Evolutionary conservation across 2,888 invertebrate species (phyloP).

Genomic region (Campoplex nolae): DNA sequence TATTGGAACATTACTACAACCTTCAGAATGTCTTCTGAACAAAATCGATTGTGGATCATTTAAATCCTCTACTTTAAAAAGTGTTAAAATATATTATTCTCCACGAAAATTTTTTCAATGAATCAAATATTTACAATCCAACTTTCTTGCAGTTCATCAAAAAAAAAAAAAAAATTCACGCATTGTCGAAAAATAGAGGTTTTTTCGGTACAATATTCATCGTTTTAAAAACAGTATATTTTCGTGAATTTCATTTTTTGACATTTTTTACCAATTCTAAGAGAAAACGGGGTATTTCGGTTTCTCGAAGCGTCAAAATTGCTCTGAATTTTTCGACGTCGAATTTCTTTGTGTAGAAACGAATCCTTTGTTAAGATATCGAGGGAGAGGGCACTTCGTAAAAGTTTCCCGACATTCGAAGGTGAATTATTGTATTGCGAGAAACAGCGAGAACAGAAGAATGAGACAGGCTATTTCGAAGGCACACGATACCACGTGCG

Average conservation of each 20-base stretch:
- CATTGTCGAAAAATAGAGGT: not conserved
- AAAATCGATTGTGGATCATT: not conserved
- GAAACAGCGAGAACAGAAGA: constrained; percentile 27
- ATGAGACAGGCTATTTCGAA: constrained; percentile 10
- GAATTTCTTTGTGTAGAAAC: constrained; percentile 32
- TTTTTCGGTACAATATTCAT: not conserved
- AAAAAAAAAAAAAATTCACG: not conserved
- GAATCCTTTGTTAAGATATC: constrained; percentile 39
- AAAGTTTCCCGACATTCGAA: constrained; percentile 33
- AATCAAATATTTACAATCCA: not conserved
- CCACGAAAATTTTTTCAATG: not conserved
- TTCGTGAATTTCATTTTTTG: constrained; percentile 32
- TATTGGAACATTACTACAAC: not conserved
- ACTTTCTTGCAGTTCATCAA: not conserved
- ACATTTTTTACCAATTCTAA: constrained; percentile 37
- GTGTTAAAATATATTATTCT: not conserved
- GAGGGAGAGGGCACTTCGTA: constrained; percentile 2
- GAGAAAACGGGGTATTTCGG: constrained; percentile 31
- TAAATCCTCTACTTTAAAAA: not conserved
- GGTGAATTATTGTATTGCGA: constrained; percentile 49
- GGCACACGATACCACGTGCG: not conserved
- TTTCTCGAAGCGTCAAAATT: constrained; percentile 51
- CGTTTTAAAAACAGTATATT: constrained; percentile 13
- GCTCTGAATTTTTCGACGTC: constrained; percentile 41
- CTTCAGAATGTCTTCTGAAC: not conserved